These are phyloP conservation scores for Eurytoma adleriae DNA, from an alignment of 2,888 invertebrate genomes.

Conservation along the genomic window DNA sequence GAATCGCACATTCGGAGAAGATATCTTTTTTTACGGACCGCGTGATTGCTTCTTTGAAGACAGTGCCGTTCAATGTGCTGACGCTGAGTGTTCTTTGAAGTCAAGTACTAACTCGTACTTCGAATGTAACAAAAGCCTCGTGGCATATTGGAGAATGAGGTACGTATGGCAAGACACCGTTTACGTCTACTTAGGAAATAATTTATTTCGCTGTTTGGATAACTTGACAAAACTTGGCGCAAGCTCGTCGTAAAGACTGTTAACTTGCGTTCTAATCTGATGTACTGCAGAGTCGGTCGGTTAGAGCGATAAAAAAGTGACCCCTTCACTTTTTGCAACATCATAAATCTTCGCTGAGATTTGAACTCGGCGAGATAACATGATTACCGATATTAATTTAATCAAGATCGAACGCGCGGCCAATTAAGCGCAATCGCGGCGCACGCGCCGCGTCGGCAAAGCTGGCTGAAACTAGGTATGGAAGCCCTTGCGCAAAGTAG, in stretches of 20 bases:
- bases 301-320: no score
- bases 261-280: no score
- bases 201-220: not conserved
- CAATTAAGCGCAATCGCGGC: not conserved
- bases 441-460: not conserved
- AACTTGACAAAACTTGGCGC: not conserved
- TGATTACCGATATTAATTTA: no score
- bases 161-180: not conserved
- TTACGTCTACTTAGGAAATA: not conserved
- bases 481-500: slow-evolving; percentile 7
- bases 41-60: slow-evolving; percentile 9
- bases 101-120: not conserved
- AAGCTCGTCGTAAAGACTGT: not conserved
- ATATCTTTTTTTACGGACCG: not conserved
- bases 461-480: not conserved
- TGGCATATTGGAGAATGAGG: not conserved
- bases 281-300: no score
- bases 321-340: no score
- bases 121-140: not conserved
- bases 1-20: no score
- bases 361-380: no score
- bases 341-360: no score
- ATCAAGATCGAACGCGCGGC: no score
- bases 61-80: not conserved
- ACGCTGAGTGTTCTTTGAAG: slow-evolving; percentile 13